A percentile compares a stretch with the other conserved stretches of the same genome.
phyloP scores from a whole-genome alignment of 2,797 vertebrate genomes.

The Bucorvus abyssinicus region DNA sequence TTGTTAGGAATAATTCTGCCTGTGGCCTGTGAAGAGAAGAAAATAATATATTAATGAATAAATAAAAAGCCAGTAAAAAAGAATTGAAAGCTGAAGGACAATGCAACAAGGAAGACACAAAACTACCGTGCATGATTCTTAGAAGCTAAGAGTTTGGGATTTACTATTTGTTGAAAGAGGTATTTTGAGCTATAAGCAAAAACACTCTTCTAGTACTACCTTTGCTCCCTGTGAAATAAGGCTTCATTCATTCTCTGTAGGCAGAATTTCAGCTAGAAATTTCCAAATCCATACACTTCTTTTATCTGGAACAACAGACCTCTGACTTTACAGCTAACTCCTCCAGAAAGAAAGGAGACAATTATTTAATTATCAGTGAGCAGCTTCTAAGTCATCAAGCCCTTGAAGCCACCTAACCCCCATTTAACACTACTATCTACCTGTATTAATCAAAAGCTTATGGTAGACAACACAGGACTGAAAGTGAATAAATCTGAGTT shows the following conservation, averaged over 20 bases:
- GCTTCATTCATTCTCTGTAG: background rate
- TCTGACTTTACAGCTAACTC: background rate
- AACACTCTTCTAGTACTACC: background rate
- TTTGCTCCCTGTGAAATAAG: background rate
- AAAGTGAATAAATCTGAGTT: background rate
- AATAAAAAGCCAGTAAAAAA: background rate
- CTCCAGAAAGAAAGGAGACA: background rate
- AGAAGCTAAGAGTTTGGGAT: background rate
- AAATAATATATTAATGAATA: background rate
- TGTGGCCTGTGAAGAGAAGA: background rate
- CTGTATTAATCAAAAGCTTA: background rate
- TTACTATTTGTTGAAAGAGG: rapidly evolving
- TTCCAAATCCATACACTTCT: background rate
- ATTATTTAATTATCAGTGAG: background rate
- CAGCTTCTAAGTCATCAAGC: background rate
- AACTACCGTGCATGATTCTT: background rate
- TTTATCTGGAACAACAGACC: background rate
- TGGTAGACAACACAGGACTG: background rate
- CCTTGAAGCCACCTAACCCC: background rate
- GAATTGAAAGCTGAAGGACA: background rate
- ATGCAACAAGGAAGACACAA: background rate
- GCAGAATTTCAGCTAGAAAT: background rate
- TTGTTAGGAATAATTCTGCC: background rate
- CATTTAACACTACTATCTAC: background rate
- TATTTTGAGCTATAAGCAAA: background rate